Conservation (phyloP, 2,888 invertebrate species). For the Eulithis testata region DNA sequence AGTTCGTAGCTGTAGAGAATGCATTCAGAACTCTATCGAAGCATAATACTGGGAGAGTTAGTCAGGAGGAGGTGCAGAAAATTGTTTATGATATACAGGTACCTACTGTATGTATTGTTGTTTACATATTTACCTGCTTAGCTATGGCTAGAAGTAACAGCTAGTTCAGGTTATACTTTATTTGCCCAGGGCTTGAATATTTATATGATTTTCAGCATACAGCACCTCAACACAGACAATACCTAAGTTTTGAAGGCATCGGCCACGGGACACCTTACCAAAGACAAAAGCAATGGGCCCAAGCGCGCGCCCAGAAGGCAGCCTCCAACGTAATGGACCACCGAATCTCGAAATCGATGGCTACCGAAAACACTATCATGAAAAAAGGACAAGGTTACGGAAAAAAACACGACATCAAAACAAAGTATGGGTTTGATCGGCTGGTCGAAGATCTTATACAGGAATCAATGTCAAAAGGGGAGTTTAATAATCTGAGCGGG, state of each 20-base stretch:
- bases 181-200: neutral
- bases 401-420: slow-evolving; percentile 89
- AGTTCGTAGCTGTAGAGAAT: slow-evolving; percentile 90
- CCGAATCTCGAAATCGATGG: slow-evolving; percentile 85
- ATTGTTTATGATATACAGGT: slow-evolving; percentile 87
- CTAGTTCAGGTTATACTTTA: no score
- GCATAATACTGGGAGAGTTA: slow-evolving; percentile 81
- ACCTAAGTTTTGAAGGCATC: slow-evolving; percentile 90
- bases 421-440: slow-evolving; percentile 93
- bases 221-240: slow-evolving; percentile 95
- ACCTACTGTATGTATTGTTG: slow-evolving; percentile 31
- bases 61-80: slow-evolving; percentile 82
- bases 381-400: slow-evolving; percentile 84
- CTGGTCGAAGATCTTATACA: slow-evolving; percentile 96
- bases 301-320: slow-evolving; percentile 88
- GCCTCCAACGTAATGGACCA: slow-evolving; percentile 86
- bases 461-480: slow-evolving; percentile 95
- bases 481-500: slow-evolving; percentile 93
- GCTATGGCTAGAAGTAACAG: no score
- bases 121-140: neutral
- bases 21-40: slow-evolving; percentile 90
- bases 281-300: slow-evolving; percentile 90
- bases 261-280: slow-evolving; percentile 92
- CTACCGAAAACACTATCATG: slow-evolving; percentile 87
- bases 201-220: slow-evolving; percentile 85